phyloP scores from a whole-genome alignment of 1,140 invertebrate genomes.

The Aphelinus atriplicis region DNA sequence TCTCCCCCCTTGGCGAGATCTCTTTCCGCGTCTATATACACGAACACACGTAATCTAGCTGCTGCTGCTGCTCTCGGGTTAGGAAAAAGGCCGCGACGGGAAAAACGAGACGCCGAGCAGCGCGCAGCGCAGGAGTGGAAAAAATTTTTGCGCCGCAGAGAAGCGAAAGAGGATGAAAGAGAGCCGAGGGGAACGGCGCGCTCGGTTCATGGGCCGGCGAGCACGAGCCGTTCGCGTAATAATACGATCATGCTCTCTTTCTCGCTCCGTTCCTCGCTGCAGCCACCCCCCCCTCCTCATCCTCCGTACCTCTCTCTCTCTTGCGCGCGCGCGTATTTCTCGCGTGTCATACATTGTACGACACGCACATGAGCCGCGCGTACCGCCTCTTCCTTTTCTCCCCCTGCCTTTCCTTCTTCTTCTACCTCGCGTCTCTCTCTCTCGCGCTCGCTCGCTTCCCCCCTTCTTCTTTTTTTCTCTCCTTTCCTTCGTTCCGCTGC shows the following conservation, averaged over 20 bases:
- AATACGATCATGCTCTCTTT: slow-evolving; percentile 34
- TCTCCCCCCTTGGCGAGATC: no score
- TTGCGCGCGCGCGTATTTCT: background rate
- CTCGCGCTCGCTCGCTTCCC: slow-evolving; percentile 27
- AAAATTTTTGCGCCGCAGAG: background rate
- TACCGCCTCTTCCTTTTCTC: slow-evolving; percentile 32
- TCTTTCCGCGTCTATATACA: no score
- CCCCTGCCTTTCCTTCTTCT: slow-evolving; percentile 27
- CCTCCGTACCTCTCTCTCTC: background rate
- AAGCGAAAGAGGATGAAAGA: slow-evolving; percentile 21
- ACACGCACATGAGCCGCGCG: slow-evolving; percentile 32
- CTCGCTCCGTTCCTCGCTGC: background rate
- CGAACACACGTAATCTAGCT: no score
- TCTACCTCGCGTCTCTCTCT: no score
- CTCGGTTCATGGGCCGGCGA: slow-evolving; percentile 38
- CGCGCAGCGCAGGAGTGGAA: slow-evolving; percentile 5
- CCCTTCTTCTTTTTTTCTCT: background rate
- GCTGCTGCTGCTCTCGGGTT: no score
- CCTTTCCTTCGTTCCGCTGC: slow-evolving; percentile 5
- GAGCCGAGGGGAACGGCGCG: slow-evolving; percentile 9
- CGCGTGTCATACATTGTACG: slow-evolving; percentile 14
- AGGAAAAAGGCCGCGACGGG: background rate
- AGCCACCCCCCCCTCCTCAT: background rate
- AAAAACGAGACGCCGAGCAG: background rate
- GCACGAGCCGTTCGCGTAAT: slow-evolving; percentile 37